Percentiles rank a stretch among this genome's conserved stretches.
Conservation (phyloP, 2,113 vertebrate species). For the Nannobrachium achirus region DNA sequence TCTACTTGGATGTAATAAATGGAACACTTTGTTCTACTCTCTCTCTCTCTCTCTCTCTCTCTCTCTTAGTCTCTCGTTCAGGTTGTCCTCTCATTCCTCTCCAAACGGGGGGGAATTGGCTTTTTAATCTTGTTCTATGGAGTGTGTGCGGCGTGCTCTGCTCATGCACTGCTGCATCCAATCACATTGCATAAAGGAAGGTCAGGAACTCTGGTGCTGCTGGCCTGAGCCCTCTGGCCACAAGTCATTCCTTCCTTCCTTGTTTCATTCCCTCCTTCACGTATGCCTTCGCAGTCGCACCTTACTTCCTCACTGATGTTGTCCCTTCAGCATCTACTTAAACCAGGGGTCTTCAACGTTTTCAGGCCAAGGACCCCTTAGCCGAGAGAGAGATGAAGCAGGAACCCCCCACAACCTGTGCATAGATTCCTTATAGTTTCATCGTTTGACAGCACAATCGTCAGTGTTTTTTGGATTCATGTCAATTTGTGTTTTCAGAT, state of each 20-base stretch:
- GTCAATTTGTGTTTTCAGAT: too few species aligned
- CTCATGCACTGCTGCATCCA: slow-evolving; percentile 44
- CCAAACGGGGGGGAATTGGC: slow-evolving; percentile 37
- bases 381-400: too few species aligned
- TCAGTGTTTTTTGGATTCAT: too few species aligned
- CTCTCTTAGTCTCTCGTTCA: slow-evolving; percentile 7
- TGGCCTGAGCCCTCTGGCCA: not conserved
- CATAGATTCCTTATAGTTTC: too few species aligned
- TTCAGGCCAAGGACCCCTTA: too few species aligned
- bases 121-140: slow-evolving; percentile 56
- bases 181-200: slow-evolving; percentile 52
- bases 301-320: not conserved
- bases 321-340: slow-evolving; percentile 13
- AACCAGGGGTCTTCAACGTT: too few species aligned
- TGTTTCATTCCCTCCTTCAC: not conserved
- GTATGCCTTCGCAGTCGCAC: slow-evolving; percentile 14
- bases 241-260: slow-evolving; percentile 22
- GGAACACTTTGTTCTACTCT: slow-evolving; percentile 35
- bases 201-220: slow-evolving; percentile 24
- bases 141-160: slow-evolving; percentile 28
- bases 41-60: slow-evolving; percentile 29
- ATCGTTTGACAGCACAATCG: too few species aligned
- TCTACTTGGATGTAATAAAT: slow-evolving; percentile 51
- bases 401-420: too few species aligned
- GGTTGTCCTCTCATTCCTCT: not conserved